phyloP scores from a whole-genome alignment of 2,888 invertebrate species.

The Cheilosia pagana region DNA sequence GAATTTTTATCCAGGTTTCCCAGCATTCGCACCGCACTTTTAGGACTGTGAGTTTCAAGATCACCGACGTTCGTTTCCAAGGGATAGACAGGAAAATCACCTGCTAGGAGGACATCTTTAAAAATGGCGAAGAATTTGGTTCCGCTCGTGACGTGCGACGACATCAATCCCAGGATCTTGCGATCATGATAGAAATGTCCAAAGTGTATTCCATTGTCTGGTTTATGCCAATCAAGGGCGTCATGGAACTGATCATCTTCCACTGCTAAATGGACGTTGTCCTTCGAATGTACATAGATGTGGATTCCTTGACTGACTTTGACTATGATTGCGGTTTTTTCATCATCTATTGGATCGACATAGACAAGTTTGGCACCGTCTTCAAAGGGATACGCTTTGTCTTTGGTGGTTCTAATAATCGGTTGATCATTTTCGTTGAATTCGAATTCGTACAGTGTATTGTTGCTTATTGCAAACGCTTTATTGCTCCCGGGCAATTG shows the following conservation, averaged over 20 bases:
- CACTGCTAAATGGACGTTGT: constrained; percentile 2
- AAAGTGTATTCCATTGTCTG: constrained; percentile 24
- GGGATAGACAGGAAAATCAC: constrained; percentile 24
- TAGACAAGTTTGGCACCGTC: neutral
- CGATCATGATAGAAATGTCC: constrained; percentile 36
- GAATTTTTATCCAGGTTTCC: neutral
- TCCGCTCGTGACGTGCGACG: constrained; percentile 4
- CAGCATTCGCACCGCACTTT: neutral
- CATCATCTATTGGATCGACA: constrained; percentile 6
- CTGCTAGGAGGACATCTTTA: constrained; percentile 21
- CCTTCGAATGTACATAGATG: constrained; percentile 15
- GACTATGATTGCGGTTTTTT: constrained; percentile 23
- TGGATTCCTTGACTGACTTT: constrained; percentile 26
- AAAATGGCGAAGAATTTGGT: constrained; percentile 35
- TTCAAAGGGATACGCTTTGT: constrained; percentile 7
- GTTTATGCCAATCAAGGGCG: constrained; percentile 23
- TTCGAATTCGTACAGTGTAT: constrained; percentile 17
- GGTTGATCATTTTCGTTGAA: neutral
- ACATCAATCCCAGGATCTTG: constrained; percentile 30
- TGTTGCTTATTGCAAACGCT: constrained; percentile 21
- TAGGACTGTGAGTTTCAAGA: constrained; percentile 3
- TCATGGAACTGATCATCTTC: constrained; percentile 47
- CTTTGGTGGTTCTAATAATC: constrained; percentile 11
- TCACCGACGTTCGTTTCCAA: constrained; percentile 18
- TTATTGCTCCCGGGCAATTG: neutral